phyloP scores from a whole-genome alignment of 1,140 invertebrate species.

The Acromyrmex charruanus region DNA sequence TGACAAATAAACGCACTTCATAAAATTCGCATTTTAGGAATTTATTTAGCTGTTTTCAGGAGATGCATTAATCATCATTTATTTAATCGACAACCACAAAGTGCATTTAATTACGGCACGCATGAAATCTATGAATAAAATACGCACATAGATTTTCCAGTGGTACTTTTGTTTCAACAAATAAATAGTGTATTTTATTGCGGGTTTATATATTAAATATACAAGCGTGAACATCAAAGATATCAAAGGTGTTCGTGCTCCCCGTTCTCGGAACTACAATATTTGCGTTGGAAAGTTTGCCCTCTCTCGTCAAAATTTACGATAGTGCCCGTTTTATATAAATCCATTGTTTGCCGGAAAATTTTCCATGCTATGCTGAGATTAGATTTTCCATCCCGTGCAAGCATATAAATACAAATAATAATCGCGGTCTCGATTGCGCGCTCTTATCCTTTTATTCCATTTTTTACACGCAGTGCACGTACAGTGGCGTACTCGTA shows the following conservation, averaged over 20 bases:
- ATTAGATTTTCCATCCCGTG: slow-evolving; percentile 3
- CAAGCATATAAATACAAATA: slow-evolving; percentile 27
- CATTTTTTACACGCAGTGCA: neutral
- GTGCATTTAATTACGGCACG: neutral
- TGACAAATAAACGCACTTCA: neutral
- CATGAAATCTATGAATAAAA: neutral
- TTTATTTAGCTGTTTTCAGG: neutral
- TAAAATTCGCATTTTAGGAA: slow-evolving; percentile 31
- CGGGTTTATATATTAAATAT: slow-evolving; percentile 32
- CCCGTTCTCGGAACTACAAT: neutral
- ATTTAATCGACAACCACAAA: neutral
- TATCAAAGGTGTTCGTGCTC: neutral
- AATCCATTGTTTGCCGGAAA: slow-evolving; percentile 20
- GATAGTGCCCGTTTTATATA: neutral
- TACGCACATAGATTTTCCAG: neutral
- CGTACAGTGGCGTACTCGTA: neutral
- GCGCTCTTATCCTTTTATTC: too few species aligned
- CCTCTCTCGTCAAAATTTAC: neutral
- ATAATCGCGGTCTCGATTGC: slow-evolving; percentile 11
- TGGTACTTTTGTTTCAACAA: neutral
- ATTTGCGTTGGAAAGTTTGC: slow-evolving; percentile 37
- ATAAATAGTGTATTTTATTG: neutral
- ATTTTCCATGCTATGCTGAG: slow-evolving; percentile 2
- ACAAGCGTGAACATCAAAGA: slow-evolving; percentile 12
- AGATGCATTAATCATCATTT: slow-evolving; percentile 25